These are phyloP conservation scores for Dromococcyx pavoninus DNA, from an alignment of 2,797 vertebrate species.

Conservation along the genomic window DNA sequence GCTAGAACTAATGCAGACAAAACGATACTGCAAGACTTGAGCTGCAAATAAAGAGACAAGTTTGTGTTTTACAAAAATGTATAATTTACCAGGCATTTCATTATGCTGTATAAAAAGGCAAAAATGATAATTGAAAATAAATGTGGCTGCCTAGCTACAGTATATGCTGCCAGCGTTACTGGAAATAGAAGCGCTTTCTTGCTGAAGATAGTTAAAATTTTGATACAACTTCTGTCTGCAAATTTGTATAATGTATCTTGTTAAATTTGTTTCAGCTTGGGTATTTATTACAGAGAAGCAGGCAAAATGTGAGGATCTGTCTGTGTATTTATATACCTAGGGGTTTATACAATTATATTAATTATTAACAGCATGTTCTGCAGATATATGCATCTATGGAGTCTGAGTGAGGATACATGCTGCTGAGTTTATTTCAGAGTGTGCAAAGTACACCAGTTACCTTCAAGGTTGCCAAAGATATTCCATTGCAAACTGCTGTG, in stretches of 20 bases:
- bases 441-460: not conserved
- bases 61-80: conserved; percentile 69
- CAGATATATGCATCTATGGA: not conserved
- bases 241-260: conserved; percentile 53
- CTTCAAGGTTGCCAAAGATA: not conserved
- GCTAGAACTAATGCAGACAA: conserved; percentile 59
- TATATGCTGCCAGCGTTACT: conserved; percentile 52
- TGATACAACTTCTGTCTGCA: conserved; percentile 62
- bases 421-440: conserved; percentile 1
- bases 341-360: conserved; percentile 19
- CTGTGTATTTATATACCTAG: conserved; percentile 38
- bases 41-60: conserved; percentile 65
- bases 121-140: conserved; percentile 72
- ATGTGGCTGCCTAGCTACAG: conserved; percentile 56
- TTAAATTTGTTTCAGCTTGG: conserved; percentile 64
- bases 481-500: not conserved
- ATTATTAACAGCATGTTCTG: conserved; percentile 25
- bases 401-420: not conserved
- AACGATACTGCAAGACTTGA: conserved; percentile 56
- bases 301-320: conserved; percentile 31
- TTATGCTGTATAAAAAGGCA: conserved; percentile 66
- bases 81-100: conserved; percentile 71
- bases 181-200: conserved; percentile 64
- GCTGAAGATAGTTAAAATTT: conserved; percentile 60
- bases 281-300: conserved; percentile 33